These are phyloP conservation scores for Melozone crissalis DNA, from an alignment of 2,113 vertebrate genomes.

Conservation along the genomic window DNA sequence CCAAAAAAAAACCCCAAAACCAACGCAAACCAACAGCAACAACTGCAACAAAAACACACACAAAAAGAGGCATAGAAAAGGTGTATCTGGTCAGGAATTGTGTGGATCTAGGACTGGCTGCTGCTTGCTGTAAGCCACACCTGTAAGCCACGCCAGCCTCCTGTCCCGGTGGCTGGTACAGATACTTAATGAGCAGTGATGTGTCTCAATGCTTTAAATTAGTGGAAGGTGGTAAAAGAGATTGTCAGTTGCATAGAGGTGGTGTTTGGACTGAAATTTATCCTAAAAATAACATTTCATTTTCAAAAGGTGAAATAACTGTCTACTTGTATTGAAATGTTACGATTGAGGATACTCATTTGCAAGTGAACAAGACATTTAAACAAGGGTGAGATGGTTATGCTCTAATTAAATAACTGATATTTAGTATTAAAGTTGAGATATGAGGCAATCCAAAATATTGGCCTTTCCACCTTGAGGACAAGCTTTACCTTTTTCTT, in stretches of 20 bases:
- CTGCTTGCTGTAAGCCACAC: background rate
- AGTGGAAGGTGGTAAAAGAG: background rate
- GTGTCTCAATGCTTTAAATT: background rate
- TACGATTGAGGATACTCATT: background rate
- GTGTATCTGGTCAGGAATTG: background rate
- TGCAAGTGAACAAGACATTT: background rate
- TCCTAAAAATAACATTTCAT: background rate
- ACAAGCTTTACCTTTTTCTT: constrained; percentile 62
- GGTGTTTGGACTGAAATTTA: background rate
- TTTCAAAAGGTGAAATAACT: background rate
- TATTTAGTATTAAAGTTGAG: background rate
- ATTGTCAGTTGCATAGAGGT: background rate
- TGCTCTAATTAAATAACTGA: background rate
- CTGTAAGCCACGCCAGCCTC: background rate
- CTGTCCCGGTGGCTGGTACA: background rate
- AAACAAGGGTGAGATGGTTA: background rate
- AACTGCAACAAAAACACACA: too few species aligned
- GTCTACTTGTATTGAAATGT: background rate
- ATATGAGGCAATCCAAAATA: background rate
- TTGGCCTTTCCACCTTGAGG: constrained; percentile 66
- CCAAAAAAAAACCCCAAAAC: background rate
- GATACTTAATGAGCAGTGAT: background rate
- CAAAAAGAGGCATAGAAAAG: background rate
- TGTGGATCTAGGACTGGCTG: background rate
- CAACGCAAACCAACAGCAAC: background rate